Base-by-base conservation (phyloP, 1,140 invertebrate species). In the Drosophila triauraria region DNA sequence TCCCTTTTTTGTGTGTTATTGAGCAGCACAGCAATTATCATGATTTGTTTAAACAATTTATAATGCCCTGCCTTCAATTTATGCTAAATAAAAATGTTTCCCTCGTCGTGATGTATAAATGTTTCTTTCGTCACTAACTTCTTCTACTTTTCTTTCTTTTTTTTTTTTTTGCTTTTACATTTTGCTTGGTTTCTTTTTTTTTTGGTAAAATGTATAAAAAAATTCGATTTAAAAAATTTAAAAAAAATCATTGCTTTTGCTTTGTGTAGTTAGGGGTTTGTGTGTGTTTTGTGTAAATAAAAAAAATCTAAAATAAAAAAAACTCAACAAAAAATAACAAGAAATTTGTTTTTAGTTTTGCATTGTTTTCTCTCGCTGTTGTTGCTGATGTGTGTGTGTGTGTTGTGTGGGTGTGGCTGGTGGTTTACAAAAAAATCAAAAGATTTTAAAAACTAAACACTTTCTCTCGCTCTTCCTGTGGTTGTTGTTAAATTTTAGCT, bases 1-100 rank as follows among this genome's bases (percentile, higher is more conserved):
- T 2, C 27, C 25, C 17, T 80, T 42, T 51, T 27, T 48, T 74
- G 65, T 75, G 47, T 56, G 56, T 91, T 91, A 91, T 91, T 91
- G 86, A 91, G 86, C 88, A 91, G 87, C 86, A 91, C 86, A 91
- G 86, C 86, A 91, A 85, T 91, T 91, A 82, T 85, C 60, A 79
- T 75, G 51, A 61, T 87, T 87, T 61, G 60, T 63, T 82, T 65
- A 82, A 86, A 87, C 70, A 86, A 83, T 68, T 62, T 87, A 54
- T 54, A 72, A 82, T 91, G 87, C 82, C 78, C 84, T 91, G 82
- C 87, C 64, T 83, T 80, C 88, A 79, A 79, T 79, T 78, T 79
- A 79, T 43, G 67, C 77, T 79, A 79, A 79, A 79, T 77, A 77
- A 77, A 77, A 77, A 47, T 50, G 51, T 53, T 61, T 76, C 51